These are phyloP conservation scores for Puma concolor DNA, from an alignment of 2,113 vertebrate species.

Conservation along the genomic window DNA sequence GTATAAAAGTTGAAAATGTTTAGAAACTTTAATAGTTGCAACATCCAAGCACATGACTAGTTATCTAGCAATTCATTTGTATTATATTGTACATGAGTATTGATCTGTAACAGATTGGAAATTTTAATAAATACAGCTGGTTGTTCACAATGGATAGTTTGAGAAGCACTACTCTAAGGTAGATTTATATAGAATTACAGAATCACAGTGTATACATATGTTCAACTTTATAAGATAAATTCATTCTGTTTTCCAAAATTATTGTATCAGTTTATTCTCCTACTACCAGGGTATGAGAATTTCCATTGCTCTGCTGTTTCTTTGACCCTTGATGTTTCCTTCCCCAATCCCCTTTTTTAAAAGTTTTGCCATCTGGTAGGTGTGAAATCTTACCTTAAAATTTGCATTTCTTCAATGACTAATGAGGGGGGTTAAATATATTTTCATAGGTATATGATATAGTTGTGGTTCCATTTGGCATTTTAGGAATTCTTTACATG, in stretches of 20 bases:
- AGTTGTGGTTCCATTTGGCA: not conserved
- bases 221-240: not conserved
- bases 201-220: not conserved
- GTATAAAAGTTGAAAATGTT: not conserved
- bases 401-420: not conserved
- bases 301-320: not conserved
- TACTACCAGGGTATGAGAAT: not conserved
- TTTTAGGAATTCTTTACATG: not conserved
- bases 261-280: not conserved
- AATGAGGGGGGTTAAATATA: not conserved
- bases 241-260: constrained; percentile 13
- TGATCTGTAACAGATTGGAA: not conserved
- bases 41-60: not conserved
- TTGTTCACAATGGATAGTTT: not conserved
- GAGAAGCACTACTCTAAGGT: not conserved
- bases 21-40: not conserved
- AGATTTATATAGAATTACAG: not conserved
- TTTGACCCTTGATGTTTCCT: not conserved
- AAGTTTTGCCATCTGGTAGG: not conserved
- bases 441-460: not conserved
- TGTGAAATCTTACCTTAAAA: not conserved
- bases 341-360: not conserved
- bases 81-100: not conserved
- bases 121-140: not conserved
- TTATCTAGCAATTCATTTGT: constrained; percentile 22